phyloP scores from a whole-genome alignment of 2,113 vertebrate species.

The Micronycteris hirsuta region DNA sequence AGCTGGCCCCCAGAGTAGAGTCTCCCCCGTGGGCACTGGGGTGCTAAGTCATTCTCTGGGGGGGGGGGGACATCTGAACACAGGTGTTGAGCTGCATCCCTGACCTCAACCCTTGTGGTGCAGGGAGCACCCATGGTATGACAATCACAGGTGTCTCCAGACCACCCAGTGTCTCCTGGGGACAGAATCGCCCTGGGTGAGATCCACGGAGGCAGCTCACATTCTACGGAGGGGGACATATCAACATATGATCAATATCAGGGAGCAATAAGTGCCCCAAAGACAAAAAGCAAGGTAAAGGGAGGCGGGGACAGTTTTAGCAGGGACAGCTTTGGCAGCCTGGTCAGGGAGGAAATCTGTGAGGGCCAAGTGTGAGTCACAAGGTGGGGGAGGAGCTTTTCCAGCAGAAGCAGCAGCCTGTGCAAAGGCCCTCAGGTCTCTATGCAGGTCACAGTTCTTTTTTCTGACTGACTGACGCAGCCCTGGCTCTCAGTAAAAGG shows the following conservation, averaged over 20 bases:
- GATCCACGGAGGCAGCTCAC: background rate
- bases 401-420: background rate
- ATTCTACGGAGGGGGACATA: background rate
- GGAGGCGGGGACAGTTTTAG: background rate
- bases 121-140: background rate
- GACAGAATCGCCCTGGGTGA: background rate
- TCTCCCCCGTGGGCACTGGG: accelerated
- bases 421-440: background rate
- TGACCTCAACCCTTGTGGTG: background rate
- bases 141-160: background rate
- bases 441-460: too few species aligned
- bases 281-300: background rate
- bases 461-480: background rate
- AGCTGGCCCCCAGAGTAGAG: background rate
- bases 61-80: background rate
- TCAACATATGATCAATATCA: accelerated
- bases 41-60: background rate
- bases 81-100: background rate
- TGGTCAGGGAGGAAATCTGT: background rate
- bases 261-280: background rate
- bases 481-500: background rate
- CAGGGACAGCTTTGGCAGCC: background rate
- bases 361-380: background rate
- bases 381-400: background rate
- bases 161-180: background rate